A percentile compares a stretch with the other conserved stretches of the same genome.
These are phyloP conservation scores for Polydesmus complanatus DNA, from an alignment of 2,888 invertebrate species.

Conservation along the genomic window DNA sequence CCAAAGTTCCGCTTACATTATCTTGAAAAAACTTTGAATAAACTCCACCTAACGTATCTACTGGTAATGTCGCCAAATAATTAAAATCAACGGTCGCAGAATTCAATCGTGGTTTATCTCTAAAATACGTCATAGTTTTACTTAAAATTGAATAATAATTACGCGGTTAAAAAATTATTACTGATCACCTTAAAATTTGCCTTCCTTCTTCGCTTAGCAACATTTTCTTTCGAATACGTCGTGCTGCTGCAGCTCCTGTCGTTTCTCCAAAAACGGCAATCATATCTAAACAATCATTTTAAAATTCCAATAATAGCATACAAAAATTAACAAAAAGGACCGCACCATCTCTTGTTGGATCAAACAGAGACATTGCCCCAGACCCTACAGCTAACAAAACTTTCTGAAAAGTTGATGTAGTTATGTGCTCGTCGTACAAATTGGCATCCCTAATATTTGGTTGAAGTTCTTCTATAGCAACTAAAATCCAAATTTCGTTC, in stretches of 20 bases:
- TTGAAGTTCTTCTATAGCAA: too few species aligned
- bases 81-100: conserved; percentile 62
- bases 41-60: conserved; percentile 66
- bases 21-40: conserved; percentile 70
- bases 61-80: conserved; percentile 53
- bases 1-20: conserved; percentile 59
- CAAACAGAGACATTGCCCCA: conserved; percentile 61
- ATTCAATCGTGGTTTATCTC: conserved; percentile 73
- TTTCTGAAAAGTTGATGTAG: conserved; percentile 51
- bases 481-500: too few species aligned
- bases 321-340: conserved; percentile 5
- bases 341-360: conserved; percentile 54
- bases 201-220: conserved; percentile 56
- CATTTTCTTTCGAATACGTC: conserved; percentile 61
- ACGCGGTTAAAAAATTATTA: too few species aligned
- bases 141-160: too few species aligned
- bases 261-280: conserved; percentile 90
- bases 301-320: neutral
- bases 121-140: conserved; percentile 21
- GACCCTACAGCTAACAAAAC: conserved; percentile 67
- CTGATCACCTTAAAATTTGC: conserved; percentile 43
- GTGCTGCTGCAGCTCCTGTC: conserved; percentile 56
- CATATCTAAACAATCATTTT: conserved; percentile 52
- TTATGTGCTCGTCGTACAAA: conserved; percentile 32
- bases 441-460: too few species aligned